Percentiles rank a stretch among this genome's conserved stretches.
These are phyloP conservation scores for Eledone cirrhosa DNA, from an alignment of 2,888 invertebrate species.

Conservation along the genomic window DNA sequence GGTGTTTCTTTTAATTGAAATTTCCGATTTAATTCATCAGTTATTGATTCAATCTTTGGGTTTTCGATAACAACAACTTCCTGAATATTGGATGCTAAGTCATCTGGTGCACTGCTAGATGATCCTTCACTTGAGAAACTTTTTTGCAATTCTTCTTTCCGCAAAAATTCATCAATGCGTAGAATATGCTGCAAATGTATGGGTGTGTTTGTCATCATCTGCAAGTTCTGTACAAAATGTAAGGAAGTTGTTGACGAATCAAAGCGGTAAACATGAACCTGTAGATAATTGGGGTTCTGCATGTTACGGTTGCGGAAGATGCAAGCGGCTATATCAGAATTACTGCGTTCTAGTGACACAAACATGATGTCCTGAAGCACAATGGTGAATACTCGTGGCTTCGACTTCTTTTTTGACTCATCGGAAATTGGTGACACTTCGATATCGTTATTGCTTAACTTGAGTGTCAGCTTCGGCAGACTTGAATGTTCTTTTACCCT, in stretches of 20 bases:
- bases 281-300: conserved; percentile 90
- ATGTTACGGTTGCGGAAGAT: conserved; percentile 93
- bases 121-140: too few species aligned
- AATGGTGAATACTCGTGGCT: conserved; percentile 74
- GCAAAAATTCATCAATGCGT: conserved; percentile 36
- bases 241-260: conserved; percentile 93
- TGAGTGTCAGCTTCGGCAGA: conserved; percentile 79
- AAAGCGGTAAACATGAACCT: conserved; percentile 93
- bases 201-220: conserved; percentile 77
- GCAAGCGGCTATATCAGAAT: conserved; percentile 90
- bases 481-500: conserved; percentile 83
- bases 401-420: conserved; percentile 64
- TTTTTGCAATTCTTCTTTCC: too few species aligned
- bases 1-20: conserved; percentile 71
- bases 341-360: conserved; percentile 73
- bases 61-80: too few species aligned
- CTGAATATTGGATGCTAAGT: too few species aligned
- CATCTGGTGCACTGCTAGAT: too few species aligned
- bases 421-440: too few species aligned
- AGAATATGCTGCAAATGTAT: conserved; percentile 51
- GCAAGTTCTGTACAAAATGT: conserved; percentile 80
- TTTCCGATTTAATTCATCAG: conserved; percentile 87
- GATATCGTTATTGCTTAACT: conserved; percentile 75
- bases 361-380: conserved; percentile 74
- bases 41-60: conserved; percentile 92